Percentiles rank a stretch among this genome's conserved stretches.
Evolutionary conservation across 2,888 invertebrate genomes (phyloP).

Genomic region (Papilio demoleus): DNA sequence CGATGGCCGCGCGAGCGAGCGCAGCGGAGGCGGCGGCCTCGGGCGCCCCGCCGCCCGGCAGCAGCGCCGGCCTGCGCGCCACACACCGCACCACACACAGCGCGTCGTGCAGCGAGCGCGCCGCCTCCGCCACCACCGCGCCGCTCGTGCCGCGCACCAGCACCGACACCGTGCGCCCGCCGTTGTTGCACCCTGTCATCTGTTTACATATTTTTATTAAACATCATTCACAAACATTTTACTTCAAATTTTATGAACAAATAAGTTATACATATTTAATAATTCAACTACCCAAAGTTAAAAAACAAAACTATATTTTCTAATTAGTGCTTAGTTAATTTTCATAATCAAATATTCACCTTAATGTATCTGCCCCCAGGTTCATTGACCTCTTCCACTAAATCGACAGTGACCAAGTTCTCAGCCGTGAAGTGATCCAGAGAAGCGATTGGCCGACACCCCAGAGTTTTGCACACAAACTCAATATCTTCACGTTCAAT

Average conservation of each 20-base stretch:
- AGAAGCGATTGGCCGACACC: constrained; percentile 98
- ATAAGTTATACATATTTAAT: no score
- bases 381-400: constrained; percentile 96
- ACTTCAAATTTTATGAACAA: no score
- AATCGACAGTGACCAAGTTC: constrained; percentile 94
- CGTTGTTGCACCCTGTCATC: constrained; percentile 93
- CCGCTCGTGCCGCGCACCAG: constrained; percentile 94
- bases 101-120: constrained; percentile 96
- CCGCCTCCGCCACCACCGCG: constrained; percentile 95
- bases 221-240: no score
- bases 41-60: constrained; percentile 98
- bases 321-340: no score
- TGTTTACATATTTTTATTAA: no score
- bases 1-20: constrained; percentile 91
- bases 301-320: no score
- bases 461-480: constrained; percentile 97
- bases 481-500: constrained; percentile 99
- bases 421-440: constrained; percentile 98
- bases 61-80: constrained; percentile 95
- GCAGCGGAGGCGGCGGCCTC: constrained; percentile 97
- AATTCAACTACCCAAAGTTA: no score
- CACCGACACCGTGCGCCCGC: constrained; percentile 96
- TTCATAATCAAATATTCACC: constrained; percentile 64
- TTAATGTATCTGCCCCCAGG: constrained; percentile 96
- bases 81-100: constrained; percentile 96